Conservation (phyloP, 2,113 vertebrate genomes). For the Tragelaphus scriptus region DNA sequence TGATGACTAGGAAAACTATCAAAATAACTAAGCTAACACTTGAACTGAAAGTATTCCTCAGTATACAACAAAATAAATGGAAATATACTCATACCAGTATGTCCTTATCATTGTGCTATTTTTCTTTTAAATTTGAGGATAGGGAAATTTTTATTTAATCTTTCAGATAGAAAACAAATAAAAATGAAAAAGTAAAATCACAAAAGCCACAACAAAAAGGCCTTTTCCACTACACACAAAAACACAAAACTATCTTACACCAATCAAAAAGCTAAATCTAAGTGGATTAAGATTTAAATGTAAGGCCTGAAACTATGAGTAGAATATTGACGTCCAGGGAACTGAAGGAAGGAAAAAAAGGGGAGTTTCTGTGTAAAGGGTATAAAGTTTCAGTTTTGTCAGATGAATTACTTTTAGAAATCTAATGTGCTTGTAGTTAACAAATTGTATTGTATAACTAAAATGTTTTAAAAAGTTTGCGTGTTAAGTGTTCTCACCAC, state of each 20-base stretch:
- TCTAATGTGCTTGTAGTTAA: not conserved
- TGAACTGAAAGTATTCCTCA: not conserved
- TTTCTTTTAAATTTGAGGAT: not conserved
- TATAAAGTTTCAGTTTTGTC: not conserved
- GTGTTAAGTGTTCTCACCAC: not conserved
- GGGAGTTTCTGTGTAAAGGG: not conserved
- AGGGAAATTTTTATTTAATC: not conserved
- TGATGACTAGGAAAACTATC: not conserved
- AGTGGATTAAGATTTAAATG: not conserved
- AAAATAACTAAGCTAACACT: not conserved
- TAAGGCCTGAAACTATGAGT: not conserved
- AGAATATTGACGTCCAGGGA: not conserved
- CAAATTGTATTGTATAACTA: not conserved
- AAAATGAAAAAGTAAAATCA: not conserved
- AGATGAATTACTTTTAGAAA: not conserved
- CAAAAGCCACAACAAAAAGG: not conserved
- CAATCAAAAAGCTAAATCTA: not conserved
- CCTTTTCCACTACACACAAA: not conserved
- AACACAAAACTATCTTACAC: not conserved
- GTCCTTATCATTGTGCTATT: not conserved
- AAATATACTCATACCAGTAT: not conserved
- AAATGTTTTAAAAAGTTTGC: not conserved
- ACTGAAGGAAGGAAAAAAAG: not conserved
- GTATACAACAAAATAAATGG: not conserved
- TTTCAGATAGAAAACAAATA: not conserved